Base-by-base conservation (phyloP, 2,797 vertebrate genomes). In the Cyprinodon diabolis region DNA sequence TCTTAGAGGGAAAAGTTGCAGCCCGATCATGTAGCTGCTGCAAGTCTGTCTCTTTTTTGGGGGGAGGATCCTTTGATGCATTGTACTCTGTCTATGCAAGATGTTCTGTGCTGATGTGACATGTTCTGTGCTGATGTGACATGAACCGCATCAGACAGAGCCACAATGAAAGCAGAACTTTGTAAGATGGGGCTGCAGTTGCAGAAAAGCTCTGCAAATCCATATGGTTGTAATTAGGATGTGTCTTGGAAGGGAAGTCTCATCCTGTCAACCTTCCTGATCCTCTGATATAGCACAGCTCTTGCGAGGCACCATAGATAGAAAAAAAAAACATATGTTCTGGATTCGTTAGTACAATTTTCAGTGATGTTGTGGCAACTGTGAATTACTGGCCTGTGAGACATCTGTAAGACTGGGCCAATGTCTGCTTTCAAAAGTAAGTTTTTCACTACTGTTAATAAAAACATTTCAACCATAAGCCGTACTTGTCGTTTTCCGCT, bases 211-310 rank as follows among this genome's bases (percentile, higher is more conserved):
- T 0, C 49, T 14, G 60, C 69, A 73, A 70, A 54, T 84, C 81
- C 80, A 82, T 81, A 79, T 75, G 9, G 63, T 12, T 2, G 66
- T 87, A 87, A 90, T 90, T 86, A 80, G 84, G 69, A 78, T 80
- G 77, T 68, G 70, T 83, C 60, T 81, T 48, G 54, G 23, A 78
- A 77, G 37, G 13, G 37, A 12, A 21, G 56, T 30, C 5, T 19
- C 72, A 25, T 54, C 14, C 10, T 62, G 49, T 40, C 45, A 51
- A 71, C 55, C 69, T 47, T 72, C 23, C 30, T 55, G 72, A 71
- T 54, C 11, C 69, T 69, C n/a, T 1, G 5, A 72, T 66, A 30
- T 54, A 57, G 30, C 63, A 55, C 63, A 74, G 55, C 40, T 66
- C 71, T 63, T 35, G 9, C 8, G 37, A 43, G 21, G 7, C 3